phyloP scores from a whole-genome alignment of 2,888 invertebrate species.

The Conus canariensis region DNA sequence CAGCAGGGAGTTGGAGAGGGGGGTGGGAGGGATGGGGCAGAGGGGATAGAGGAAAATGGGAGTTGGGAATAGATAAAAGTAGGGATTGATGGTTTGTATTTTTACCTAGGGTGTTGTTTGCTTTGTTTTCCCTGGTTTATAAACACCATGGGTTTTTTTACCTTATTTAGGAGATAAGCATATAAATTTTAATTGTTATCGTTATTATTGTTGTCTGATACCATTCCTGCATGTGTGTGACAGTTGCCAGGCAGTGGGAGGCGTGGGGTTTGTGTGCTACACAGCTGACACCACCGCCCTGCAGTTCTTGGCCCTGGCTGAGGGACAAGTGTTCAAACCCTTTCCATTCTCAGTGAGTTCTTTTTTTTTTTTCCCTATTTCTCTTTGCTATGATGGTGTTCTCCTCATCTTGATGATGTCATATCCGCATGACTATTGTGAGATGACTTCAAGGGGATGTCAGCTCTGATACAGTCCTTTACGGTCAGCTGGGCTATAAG shows the following conservation, averaged over 20 bases:
- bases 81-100: too few relatives aligned
- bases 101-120: too few relatives aligned
- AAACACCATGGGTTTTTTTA: too few relatives aligned
- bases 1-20: too few relatives aligned
- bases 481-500: too few relatives aligned
- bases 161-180: background rate
- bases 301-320: conserved; percentile 59
- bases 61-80: too few relatives aligned
- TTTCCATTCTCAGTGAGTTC: conserved; percentile 63
- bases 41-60: too few relatives aligned
- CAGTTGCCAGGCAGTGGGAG: conserved; percentile 65
- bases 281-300: conserved; percentile 57
- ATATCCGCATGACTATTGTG: background rate
- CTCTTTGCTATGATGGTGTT: background rate
- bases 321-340: conserved; percentile 61
- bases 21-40: too few relatives aligned
- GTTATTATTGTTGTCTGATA: background rate
- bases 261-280: conserved; percentile 67
- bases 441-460: background rate
- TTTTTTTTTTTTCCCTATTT: background rate
- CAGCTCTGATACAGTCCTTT: too few relatives aligned
- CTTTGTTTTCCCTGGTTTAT: too few relatives aligned
- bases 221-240: background rate
- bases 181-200: background rate
- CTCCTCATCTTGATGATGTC: background rate